Conservation (phyloP, 1,140 invertebrate genomes). For the Solenopsis invicta region DNA sequence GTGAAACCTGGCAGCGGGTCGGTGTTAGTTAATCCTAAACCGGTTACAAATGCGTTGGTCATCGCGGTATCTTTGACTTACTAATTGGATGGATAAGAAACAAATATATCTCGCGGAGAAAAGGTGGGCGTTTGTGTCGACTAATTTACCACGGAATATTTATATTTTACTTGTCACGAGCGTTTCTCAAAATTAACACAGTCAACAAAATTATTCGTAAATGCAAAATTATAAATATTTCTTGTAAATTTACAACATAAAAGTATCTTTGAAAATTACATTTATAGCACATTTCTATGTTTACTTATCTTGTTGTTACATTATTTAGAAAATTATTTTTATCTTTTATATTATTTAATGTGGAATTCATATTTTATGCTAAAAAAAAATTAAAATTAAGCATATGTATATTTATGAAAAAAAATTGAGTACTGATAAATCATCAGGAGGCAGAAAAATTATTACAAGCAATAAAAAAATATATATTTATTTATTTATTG, state of each 20-base stretch:
- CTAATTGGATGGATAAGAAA: constrained; percentile 80
- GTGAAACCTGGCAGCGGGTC: constrained; percentile 45
- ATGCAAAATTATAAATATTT: background rate
- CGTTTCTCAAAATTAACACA: background rate
- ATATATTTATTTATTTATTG: background rate
- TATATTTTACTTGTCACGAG: background rate
- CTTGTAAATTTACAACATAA: background rate
- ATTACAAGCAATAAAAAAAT: background rate
- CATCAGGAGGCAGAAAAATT: background rate
- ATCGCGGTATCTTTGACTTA: constrained; percentile 79
- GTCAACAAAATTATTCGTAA: background rate
- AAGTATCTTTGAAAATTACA: background rate
- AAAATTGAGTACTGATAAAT: background rate
- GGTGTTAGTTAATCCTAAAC: constrained; percentile 78
- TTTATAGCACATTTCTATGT: background rate
- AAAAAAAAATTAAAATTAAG: background rate
- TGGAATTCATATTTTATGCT: background rate
- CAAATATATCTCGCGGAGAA: constrained; percentile 71
- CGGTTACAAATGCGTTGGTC: constrained; percentile 77
- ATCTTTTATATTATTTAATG: background rate
- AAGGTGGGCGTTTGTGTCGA: constrained; percentile 7
- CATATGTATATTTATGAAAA: background rate
- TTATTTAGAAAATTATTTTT: background rate
- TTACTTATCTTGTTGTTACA: background rate
- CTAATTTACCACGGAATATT: constrained; percentile 40